Percentiles rank a stretch among this genome's conserved stretches.
These are phyloP conservation scores for Ceyx cyanopectus DNA, from an alignment of 2,113 vertebrate genomes.

Conservation along the genomic window DNA sequence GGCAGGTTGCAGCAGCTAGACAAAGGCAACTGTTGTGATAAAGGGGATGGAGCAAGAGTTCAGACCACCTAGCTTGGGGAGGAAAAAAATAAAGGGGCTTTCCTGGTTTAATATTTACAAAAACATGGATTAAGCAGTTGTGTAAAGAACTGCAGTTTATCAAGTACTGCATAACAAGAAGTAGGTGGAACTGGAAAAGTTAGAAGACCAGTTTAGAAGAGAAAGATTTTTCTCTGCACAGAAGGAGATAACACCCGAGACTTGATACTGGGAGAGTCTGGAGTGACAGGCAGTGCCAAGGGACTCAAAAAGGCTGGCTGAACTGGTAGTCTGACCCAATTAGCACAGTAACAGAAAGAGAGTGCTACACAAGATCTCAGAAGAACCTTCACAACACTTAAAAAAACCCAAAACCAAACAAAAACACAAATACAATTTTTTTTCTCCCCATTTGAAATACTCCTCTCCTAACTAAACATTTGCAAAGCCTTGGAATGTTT, in stretches of 20 bases:
- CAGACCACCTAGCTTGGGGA: not conserved
- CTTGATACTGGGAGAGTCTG: not conserved
- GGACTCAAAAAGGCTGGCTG: not conserved
- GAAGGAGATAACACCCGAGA: not conserved
- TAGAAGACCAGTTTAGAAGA: not conserved
- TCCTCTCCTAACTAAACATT: not conserved
- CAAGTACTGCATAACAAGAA: not conserved
- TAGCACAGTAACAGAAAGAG: not conserved
- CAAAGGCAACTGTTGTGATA: not conserved
- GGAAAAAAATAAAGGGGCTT: not conserved
- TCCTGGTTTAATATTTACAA: not conserved
- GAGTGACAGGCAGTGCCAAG: not conserved
- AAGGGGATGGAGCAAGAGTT: not conserved
- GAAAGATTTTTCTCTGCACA: not conserved
- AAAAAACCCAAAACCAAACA: not conserved
- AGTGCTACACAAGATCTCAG: accelerated
- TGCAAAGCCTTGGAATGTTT: not conserved
- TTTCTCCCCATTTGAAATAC: not conserved
- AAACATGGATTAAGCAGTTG: not conserved
- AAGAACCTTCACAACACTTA: not conserved
- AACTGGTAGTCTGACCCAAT: not conserved
- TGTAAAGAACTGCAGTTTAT: not conserved
- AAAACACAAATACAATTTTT: no score
- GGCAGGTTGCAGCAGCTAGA: not conserved
- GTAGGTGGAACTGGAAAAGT: not conserved